A percentile compares a stretch with the other conserved stretches of the same genome.
phyloP scores from a whole-genome alignment of 2,113 vertebrate species.

The Ageneiosus marmoratus region DNA sequence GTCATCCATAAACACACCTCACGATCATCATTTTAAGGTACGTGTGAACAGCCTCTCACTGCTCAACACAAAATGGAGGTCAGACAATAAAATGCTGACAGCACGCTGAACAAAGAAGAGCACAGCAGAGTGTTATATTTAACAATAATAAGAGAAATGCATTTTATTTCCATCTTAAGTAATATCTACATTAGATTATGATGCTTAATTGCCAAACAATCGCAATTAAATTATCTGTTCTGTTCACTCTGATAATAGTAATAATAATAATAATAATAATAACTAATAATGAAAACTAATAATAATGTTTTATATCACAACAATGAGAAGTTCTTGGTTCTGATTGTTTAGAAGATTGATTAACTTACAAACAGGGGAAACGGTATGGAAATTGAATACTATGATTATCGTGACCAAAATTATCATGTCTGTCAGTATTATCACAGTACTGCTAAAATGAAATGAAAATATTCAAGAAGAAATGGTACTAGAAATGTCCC shows the following conservation, averaged over 20 bases:
- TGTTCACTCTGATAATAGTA: background rate
- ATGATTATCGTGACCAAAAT: too few relatives aligned
- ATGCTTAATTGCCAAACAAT: background rate
- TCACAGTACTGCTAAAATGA: too few relatives aligned
- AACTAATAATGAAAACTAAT: too few relatives aligned
- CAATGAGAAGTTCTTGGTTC: background rate
- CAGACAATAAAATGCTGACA: background rate
- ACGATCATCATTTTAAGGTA: conserved; percentile 7
- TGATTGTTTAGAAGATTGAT: background rate
- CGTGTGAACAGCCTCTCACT: background rate
- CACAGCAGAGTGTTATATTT: background rate
- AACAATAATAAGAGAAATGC: background rate
- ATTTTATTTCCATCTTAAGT: background rate
- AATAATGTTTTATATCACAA: background rate
- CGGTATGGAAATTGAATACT: too few relatives aligned
- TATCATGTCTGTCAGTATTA: too few relatives aligned
- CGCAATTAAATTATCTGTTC: background rate
- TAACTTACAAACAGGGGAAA: too few relatives aligned
- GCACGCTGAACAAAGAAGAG: conserved; percentile 6
- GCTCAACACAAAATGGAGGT: conserved; percentile 44
- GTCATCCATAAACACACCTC: conserved; percentile 21
- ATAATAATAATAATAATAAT: too few relatives aligned
- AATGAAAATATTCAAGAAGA: too few relatives aligned
- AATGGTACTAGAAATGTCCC: too few relatives aligned
- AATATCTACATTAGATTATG: background rate